Percentiles rank a stretch among this genome's conserved stretches.
phyloP scores from a whole-genome alignment of 2,113 vertebrate genomes.

The Corythoichthys intestinalis region DNA sequence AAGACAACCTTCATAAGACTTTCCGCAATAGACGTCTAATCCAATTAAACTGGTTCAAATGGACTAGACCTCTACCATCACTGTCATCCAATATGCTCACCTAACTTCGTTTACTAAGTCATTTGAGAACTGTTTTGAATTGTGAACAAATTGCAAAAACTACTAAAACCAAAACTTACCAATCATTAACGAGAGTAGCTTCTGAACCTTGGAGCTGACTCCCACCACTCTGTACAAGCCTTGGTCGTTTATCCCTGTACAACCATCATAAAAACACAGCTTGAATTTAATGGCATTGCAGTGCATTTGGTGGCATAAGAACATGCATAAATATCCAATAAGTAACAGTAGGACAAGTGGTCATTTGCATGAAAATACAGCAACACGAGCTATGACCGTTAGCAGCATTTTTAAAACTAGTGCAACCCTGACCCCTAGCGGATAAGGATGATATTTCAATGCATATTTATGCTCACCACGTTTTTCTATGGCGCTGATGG shows the following conservation, averaged over 20 bases:
- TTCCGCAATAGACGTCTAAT: too few species aligned
- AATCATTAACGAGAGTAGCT: conserved; percentile 92
- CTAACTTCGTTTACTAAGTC: neutral
- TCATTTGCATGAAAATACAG: neutral
- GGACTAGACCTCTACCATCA: neutral
- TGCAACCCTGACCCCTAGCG: conserved; percentile 65
- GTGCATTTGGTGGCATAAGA: neutral
- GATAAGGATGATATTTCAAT: conserved; percentile 13
- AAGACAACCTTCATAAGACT: too few species aligned
- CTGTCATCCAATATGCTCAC: neutral
- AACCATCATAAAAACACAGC: conserved; percentile 2
- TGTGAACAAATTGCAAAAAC: neutral
- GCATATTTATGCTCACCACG: conserved; percentile 77
- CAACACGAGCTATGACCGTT: neutral
- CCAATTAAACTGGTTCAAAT: too few species aligned
- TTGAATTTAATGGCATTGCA: neutral
- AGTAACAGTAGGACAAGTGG: neutral
- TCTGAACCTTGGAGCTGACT: conserved; percentile 97
- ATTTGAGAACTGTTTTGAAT: neutral
- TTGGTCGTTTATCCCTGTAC: conserved; percentile 95
- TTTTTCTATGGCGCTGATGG: conserved; percentile 86
- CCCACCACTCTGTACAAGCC: conserved; percentile 97
- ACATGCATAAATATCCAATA: neutral
- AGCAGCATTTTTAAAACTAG: conserved; percentile 17
- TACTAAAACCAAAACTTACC: conserved; percentile 70